Percentiles rank a stretch among this genome's conserved stretches.
These are phyloP conservation scores for Pangasianodon gigas DNA, from an alignment of 2,113 vertebrate species.

Conservation along the genomic window DNA sequence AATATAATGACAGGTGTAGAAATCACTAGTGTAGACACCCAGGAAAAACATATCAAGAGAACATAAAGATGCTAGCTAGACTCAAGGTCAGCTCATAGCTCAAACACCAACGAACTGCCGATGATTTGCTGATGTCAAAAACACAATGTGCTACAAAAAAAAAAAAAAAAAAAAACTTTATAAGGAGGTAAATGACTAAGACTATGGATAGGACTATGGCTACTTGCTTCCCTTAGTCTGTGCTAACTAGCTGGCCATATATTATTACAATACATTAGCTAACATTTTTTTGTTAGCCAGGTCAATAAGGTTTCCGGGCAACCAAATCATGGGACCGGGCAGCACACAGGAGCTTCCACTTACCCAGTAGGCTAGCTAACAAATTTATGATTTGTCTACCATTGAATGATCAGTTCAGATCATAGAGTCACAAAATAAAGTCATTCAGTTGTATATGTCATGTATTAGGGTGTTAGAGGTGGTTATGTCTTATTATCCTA, in stretches of 20 bases:
- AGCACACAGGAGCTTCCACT: background rate
- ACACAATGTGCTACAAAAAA: background rate
- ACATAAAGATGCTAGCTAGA: background rate
- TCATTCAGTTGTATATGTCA: background rate
- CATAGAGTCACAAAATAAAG: background rate
- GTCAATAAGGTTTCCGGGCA: background rate
- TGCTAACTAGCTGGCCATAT: background rate
- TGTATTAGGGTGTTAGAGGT: background rate
- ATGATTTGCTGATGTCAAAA: background rate
- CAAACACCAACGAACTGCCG: background rate
- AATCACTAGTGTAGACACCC: background rate
- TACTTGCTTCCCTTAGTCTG: background rate
- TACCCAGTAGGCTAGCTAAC: background rate
- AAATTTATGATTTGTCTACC: background rate
- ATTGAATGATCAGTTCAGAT: background rate
- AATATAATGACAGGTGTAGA: slow-evolving; percentile 12
- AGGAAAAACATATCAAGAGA: background rate
- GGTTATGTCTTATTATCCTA: background rate
- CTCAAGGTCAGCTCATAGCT: background rate
- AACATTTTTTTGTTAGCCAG: background rate
- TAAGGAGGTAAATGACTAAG: background rate
- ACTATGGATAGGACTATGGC: background rate
- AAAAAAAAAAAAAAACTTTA: background rate
- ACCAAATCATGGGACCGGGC: background rate
- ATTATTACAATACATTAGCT: background rate